Conservation (phyloP, 2,797 vertebrate genomes). For the Anabacerthia variegaticeps region DNA sequence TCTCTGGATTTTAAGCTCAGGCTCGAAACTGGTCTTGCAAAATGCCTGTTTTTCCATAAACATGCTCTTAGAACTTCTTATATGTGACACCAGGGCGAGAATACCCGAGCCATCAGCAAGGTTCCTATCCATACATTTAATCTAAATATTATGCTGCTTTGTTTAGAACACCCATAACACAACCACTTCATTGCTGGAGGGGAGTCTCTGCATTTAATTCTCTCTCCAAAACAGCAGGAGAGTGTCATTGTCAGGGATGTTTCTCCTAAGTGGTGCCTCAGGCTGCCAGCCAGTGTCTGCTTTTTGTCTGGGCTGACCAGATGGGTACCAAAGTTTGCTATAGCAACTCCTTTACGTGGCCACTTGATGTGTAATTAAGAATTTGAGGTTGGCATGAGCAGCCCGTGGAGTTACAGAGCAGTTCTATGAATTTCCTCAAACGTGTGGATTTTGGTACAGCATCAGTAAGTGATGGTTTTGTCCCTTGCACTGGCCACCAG, state of each 20-base stretch:
- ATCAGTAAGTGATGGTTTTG: background rate
- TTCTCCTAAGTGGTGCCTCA: slow-evolving; percentile 4
- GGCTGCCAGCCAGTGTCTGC: slow-evolving; percentile 32
- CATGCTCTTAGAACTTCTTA: background rate
- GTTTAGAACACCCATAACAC: background rate
- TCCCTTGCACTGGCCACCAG: background rate
- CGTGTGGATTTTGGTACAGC: background rate
- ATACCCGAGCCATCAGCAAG: background rate
- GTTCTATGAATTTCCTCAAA: background rate
- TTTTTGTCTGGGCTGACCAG: slow-evolving; percentile 15
- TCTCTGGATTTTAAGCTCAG: slow-evolving; percentile 45
- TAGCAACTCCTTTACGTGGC: background rate
- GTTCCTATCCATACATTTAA: background rate
- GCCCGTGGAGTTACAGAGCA: background rate
- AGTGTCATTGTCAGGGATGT: background rate
- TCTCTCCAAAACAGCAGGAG: slow-evolving; percentile 1
- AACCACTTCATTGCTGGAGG: slow-evolving; percentile 6
- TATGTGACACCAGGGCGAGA: background rate
- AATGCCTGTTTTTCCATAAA: background rate
- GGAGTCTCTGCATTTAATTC: background rate
- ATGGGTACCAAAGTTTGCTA: background rate
- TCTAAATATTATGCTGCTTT: background rate
- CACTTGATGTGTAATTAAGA: background rate
- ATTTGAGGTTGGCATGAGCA: background rate
- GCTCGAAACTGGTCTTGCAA: background rate